phyloP scores from a whole-genome alignment of 2,888 invertebrate species.

The Megamerina dolium region DNA sequence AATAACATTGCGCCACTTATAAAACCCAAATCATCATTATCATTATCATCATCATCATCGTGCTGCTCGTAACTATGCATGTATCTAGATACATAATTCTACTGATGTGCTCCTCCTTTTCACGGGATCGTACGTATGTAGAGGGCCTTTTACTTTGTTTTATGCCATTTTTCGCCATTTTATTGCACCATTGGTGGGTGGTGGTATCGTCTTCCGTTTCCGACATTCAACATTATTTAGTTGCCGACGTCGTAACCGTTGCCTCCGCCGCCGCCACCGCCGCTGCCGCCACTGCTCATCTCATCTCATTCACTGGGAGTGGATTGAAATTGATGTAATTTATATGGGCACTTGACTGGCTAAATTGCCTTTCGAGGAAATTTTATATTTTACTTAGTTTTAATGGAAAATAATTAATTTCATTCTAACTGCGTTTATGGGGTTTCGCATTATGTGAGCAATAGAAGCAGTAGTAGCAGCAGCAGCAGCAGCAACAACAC shows the following conservation, averaged over 20 bases:
- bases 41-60: too few relatives aligned
- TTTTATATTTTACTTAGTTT: constrained; percentile 49
- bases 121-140: too few relatives aligned
- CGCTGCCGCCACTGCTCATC: not conserved
- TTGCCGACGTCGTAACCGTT: too few relatives aligned
- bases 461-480: constrained; percentile 3
- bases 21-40: too few relatives aligned
- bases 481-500: too few relatives aligned
- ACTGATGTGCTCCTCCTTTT: constrained; percentile 7
- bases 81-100: constrained; percentile 3
- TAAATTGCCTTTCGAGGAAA: constrained; percentile 49
- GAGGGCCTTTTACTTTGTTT: too few relatives aligned
- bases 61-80: too few relatives aligned
- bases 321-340: constrained; percentile 49
- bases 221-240: not conserved
- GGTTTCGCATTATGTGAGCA: constrained; percentile 1
- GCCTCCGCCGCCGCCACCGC: too few relatives aligned
- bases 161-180: too few relatives aligned
- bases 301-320: constrained; percentile 13
- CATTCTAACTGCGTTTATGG: constrained; percentile 36
- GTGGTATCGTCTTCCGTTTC: constrained; percentile 1
- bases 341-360: constrained; percentile 51
- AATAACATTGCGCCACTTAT: constrained; percentile 2
- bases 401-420: constrained; percentile 52
- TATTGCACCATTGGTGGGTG: too few relatives aligned